Evolutionary conservation across 2,797 vertebrate species (phyloP).

Genomic region (Apogon hyalosoma): DNA sequence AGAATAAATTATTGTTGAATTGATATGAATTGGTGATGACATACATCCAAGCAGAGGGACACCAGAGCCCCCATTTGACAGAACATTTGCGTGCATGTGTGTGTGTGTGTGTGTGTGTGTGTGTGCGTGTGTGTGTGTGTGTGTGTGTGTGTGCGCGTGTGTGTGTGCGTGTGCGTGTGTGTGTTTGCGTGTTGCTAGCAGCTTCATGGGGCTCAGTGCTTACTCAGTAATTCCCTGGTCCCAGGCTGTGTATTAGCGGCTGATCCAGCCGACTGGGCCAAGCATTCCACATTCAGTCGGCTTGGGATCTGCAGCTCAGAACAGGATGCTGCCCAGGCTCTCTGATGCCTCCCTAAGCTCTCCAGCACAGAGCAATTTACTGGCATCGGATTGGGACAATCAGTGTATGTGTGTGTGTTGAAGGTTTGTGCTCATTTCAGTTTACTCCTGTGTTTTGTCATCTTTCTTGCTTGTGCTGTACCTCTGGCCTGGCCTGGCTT

Average conservation of each 20-base stretch:
- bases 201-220: constrained; percentile 55
- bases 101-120: too few species aligned
- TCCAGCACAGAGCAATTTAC: constrained; percentile 73
- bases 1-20: too few species aligned
- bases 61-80: neutral
- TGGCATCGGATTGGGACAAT: constrained; percentile 57
- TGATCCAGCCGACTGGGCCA: constrained; percentile 74
- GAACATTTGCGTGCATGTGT: constrained; percentile 12
- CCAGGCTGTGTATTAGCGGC: constrained; percentile 73
- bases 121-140: constrained; percentile 22
- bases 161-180: constrained; percentile 19
- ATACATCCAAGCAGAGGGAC: neutral
- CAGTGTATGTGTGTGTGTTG: constrained; percentile 33
- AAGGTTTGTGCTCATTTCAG: constrained; percentile 53
- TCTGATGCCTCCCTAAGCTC: constrained; percentile 77
- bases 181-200: constrained; percentile 25
- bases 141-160: constrained; percentile 22
- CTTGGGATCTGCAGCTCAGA: constrained; percentile 66
- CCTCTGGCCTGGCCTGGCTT: constrained; percentile 35
- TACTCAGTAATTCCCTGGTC: constrained; percentile 69
- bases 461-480: constrained; percentile 32
- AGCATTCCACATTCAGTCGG: constrained; percentile 63
- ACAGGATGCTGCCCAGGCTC: constrained; percentile 68
- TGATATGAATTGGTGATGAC: too few species aligned
- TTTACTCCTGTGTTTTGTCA: constrained; percentile 44